Evolutionary conservation across 1,140 invertebrate genomes (phyloP).

Genomic region (Arion vulgaris): DNA sequence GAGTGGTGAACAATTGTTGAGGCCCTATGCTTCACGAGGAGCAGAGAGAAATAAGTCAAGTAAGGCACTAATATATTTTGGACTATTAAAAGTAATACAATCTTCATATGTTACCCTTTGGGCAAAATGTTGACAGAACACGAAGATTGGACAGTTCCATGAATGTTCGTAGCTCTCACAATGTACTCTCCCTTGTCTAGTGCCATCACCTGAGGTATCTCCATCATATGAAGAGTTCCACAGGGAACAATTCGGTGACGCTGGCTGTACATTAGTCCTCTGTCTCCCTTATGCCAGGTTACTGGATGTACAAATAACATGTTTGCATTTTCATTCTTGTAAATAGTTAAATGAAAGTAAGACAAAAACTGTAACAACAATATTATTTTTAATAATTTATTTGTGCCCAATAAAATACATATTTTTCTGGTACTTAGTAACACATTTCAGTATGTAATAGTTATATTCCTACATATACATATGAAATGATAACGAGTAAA

Average conservation of each 20-base stretch:
- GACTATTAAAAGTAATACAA: too few species aligned
- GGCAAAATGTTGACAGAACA: slow-evolving; percentile 53
- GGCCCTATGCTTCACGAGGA: too few species aligned
- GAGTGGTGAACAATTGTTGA: too few species aligned
- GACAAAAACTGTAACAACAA: not conserved
- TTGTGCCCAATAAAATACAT: too few species aligned
- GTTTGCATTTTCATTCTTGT: not conserved
- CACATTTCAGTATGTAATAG: too few species aligned
- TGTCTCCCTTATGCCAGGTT: slow-evolving; percentile 93
- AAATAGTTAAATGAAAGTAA: too few species aligned
- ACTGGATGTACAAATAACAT: slow-evolving; percentile 54
- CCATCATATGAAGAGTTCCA: slow-evolving; percentile 80
- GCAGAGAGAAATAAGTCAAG: too few species aligned
- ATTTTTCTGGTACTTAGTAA: too few species aligned
- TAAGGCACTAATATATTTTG: too few species aligned
- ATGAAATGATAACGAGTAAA: too few species aligned
- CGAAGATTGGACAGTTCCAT: slow-evolving; percentile 58
- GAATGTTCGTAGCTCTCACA: slow-evolving; percentile 80
- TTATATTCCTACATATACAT: too few species aligned
- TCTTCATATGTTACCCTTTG: slow-evolving; percentile 47
- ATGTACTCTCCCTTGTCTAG: slow-evolving; percentile 85
- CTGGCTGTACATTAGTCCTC: slow-evolving; percentile 85
- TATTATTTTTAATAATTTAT: not conserved
- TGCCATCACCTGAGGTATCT: slow-evolving; percentile 81
- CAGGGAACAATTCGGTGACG: slow-evolving; percentile 87